Evolutionary conservation across 2,888 invertebrate genomes (phyloP).

Genomic region (Drosophila diplacantha): DNA sequence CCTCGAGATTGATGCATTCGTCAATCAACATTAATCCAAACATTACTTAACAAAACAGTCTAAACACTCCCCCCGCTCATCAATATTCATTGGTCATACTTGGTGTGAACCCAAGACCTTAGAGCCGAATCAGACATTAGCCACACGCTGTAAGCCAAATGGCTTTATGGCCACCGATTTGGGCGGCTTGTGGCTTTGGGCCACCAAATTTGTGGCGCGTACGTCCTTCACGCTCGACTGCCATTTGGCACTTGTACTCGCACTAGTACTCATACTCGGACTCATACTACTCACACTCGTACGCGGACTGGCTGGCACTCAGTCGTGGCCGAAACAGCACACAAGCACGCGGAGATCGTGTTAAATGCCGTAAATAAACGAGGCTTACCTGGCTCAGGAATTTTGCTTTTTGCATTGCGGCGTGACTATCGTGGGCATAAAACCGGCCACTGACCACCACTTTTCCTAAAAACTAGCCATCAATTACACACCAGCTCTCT

Average conservation of each 20-base stretch:
- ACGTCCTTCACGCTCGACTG: conserved; percentile 75
- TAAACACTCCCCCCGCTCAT: conserved; percentile 4
- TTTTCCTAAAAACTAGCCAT: background rate
- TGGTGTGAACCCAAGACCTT: conserved; percentile 13
- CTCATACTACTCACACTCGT: conserved; percentile 6
- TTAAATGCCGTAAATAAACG: conserved; percentile 65
- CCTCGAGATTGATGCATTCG: background rate
- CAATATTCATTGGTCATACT: conserved; percentile 31
- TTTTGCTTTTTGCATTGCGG: conserved; percentile 32
- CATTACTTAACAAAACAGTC: background rate
- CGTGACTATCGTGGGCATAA: conserved; percentile 13
- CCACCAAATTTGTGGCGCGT: conserved; percentile 58
- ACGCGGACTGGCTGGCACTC: conserved; percentile 20
- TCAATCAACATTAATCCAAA: background rate
- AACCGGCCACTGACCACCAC: conserved; percentile 25
- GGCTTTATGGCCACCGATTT: conserved; percentile 11
- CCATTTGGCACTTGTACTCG: conserved; percentile 42
- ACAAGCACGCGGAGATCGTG: conserved; percentile 45
- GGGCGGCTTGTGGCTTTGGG: conserved; percentile 37
- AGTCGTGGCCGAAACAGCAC: conserved; percentile 26
- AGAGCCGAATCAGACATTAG: conserved; percentile 23
- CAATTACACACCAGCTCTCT: background rate
- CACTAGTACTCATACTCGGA: conserved; percentile 10
- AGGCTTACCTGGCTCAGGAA: conserved; percentile 43
- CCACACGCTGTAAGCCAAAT: conserved; percentile 38